Evolutionary conservation across 2,888 invertebrate genomes (phyloP), one percentile per base, ranked within the genome.

Genomic region (Netelia fuscicornis): DNA sequence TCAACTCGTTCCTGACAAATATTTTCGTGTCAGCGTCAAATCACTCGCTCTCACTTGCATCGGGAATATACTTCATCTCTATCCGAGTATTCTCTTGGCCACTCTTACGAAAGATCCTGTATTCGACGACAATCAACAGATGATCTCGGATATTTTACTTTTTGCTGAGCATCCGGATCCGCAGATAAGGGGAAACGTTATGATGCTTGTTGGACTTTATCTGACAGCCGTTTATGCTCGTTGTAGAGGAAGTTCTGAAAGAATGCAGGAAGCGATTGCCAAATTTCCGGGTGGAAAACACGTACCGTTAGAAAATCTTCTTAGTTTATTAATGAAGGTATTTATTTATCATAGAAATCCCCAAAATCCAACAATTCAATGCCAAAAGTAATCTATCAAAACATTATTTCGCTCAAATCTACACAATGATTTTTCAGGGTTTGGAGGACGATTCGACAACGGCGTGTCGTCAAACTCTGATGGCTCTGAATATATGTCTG

Each of bases 21-120:
- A 94, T 25, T 96, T 97, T 52, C 95, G 99, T 52, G 98, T 99
- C 44, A 98, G 98, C 81, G 97, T 98, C 0, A 98, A 99, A 94
- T 97, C 97, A 8, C 95, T 98, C 54, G 97, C 98, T 0, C 92
- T 99, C 23, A 96, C 96, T 76, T 98, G 98, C 91, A 93, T 99
- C 25, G 96, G 97, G 0, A 96, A 96, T 88, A 96, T 98, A 76
- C 94, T 98, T 52, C 95, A 96, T 56, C 92, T 98, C 30, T 96
- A 96, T 89, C 98, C 99, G 0, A 95, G 96, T 87, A 94, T 97
- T 3, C 95, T 98, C 81, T 95, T 97, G 0, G 92, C 96, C 23
- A 92, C 94, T 10, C 89, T 96, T 44, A 94, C 94, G 60, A 93
- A 93, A 84, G 89, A 86, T 13, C 70, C 87, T 64, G 89, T 84